Conservation (phyloP, 2,888 invertebrate genomes). For the Cheilosia urbana region DNA sequence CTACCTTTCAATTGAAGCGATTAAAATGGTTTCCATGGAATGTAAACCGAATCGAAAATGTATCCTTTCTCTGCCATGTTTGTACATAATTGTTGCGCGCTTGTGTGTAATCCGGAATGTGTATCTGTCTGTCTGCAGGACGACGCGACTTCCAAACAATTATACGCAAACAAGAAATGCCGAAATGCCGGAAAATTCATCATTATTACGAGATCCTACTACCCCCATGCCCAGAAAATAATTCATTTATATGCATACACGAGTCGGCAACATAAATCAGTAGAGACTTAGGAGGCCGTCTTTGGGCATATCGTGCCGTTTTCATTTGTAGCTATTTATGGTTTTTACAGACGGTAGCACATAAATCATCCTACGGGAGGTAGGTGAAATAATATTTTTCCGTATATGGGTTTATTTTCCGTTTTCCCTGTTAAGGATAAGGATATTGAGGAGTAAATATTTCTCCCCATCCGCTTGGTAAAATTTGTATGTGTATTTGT, state of each 20-base stretch:
- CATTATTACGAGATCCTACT: constrained; percentile 53
- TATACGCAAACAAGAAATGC: constrained; percentile 56
- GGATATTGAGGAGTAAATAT: neutral
- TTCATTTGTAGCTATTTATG: constrained; percentile 56
- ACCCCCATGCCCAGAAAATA: constrained; percentile 1
- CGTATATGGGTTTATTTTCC: neutral
- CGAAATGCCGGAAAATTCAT: constrained; percentile 61
- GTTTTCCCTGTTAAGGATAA: neutral
- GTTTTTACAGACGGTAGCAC: constrained; percentile 60
- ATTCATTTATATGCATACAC: constrained; percentile 66
- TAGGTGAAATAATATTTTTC: constrained; percentile 9
- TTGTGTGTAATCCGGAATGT: neutral
- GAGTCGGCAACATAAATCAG: constrained; percentile 69
- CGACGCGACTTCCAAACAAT: constrained; percentile 44
- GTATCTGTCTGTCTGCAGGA: neutral
- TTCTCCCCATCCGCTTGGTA: neutral
- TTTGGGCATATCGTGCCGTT: constrained; percentile 42
- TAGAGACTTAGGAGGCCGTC: constrained; percentile 45
- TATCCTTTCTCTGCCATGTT: neutral
- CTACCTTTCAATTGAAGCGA: neutral
- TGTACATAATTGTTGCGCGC: constrained; percentile 33
- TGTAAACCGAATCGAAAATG: neutral
- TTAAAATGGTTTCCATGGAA: neutral
- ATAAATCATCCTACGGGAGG: constrained; percentile 57
- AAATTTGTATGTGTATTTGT: constrained; percentile 59